phyloP scores from a whole-genome alignment of 2,888 invertebrate species.

The Leistus spinibarbis region DNA sequence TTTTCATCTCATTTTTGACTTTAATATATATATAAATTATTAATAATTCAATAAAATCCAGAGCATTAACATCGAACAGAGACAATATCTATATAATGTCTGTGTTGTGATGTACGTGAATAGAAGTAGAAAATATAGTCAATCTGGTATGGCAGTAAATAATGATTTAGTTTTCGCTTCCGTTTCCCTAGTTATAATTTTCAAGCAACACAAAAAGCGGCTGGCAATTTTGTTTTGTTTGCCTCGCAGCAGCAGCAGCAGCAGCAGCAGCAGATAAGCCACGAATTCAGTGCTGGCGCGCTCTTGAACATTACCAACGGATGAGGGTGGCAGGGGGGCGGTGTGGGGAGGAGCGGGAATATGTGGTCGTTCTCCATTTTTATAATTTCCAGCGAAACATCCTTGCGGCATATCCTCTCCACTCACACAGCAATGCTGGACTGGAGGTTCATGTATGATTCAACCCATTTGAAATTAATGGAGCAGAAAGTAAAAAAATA shows the following conservation, averaged over 20 bases:
- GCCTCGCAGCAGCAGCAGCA: neutral
- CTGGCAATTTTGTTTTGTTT: neutral
- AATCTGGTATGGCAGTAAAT: neutral
- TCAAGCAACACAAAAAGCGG: neutral
- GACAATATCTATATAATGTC: neutral
- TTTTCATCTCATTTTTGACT: too few relatives aligned
- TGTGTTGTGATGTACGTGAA: too few relatives aligned
- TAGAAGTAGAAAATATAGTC: neutral
- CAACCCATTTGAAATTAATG: constrained; percentile 40
- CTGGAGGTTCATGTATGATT: constrained; percentile 35
- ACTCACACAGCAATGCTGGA: neutral
- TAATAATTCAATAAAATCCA: too few relatives aligned
- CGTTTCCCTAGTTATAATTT: neutral
- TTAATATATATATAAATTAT: too few relatives aligned
- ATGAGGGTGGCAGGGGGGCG: neutral
- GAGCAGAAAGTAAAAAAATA: constrained; percentile 39
- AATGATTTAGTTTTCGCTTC: neutral
- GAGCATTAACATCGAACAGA: neutral
- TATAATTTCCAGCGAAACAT: constrained; percentile 30
- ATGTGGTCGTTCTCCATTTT: constrained; percentile 28
- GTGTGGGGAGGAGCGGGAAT: neutral
- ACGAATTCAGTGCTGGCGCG: neutral
- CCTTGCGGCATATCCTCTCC: constrained; percentile 4
- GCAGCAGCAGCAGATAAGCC: neutral
- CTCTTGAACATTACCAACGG: neutral